Evolutionary conservation across 23 tunicate species (phyloP), one percentile per base, ranked within the genome.

Genomic region (Trididemnum clinides): DNA sequence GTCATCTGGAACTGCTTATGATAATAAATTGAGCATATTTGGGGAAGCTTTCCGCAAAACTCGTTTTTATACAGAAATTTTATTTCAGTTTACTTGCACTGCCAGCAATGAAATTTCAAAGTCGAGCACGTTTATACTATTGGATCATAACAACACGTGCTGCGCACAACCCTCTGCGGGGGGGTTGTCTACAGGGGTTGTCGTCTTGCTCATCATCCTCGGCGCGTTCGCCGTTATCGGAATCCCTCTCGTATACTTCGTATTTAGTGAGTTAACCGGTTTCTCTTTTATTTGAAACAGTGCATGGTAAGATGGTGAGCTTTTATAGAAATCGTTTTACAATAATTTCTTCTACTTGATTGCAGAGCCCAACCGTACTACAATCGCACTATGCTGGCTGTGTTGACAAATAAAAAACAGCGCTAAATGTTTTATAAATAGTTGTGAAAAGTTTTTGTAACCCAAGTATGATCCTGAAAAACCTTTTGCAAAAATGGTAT

Each of bases 161-260:
- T 87, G 91, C 72, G 22, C 19, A 0, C 72, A 57, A 0, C 86
- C 91, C 34, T 6, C 63, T 3, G 71, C 85, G 2, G 86, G 86
- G 25, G 91, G 91, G 10, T 31, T 87, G 1, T 26, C 57, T 28
- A 37, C 23, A 5, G 91, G 91, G 0, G 91, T 84, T 6, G 65
- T 87, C 32, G 80, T 87, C 26, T 50, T 85, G 26, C 66, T 87
- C 70, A 70, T 87, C 18, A 33, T 87, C 18, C 39, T 87, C 34
- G 86, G 80, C 5, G 62, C 64, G 22, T 65, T 87, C 26, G 51
- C 69, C 4, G 31, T 87, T n/a, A 1, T 87, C 26, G 91, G 91
- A 20, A 50, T 87, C 6, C 91, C 91, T 2, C 66, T 87, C 21
- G 86, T 54, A 0, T 87, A 80, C 65, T 87, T 51, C 78, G 27